These are phyloP conservation scores for Digitonthophagus gazella DNA, from an alignment of 2,888 invertebrate genomes.

Conservation along the genomic window DNA sequence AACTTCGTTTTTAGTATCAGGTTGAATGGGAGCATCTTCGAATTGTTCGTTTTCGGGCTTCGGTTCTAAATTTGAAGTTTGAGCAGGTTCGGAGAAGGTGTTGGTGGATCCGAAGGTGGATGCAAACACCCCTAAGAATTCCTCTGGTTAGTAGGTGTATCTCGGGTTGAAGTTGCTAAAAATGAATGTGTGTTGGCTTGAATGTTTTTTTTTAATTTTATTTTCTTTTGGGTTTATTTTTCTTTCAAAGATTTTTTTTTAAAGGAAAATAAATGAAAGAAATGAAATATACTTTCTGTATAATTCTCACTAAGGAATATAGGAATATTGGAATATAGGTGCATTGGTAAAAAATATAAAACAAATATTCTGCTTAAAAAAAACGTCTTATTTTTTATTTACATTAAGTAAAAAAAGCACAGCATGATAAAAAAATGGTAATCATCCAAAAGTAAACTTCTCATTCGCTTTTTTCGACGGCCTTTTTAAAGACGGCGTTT, in stretches of 20 bases:
- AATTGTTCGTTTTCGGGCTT: slow-evolving; percentile 25
- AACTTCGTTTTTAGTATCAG: slow-evolving; percentile 27
- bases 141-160: slow-evolving; percentile 40
- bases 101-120: slow-evolving; percentile 50
- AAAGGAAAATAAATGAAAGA: too few relatives aligned
- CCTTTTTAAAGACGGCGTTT: slow-evolving; percentile 32
- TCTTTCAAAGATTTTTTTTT: too few relatives aligned
- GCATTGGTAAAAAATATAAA: not conserved
- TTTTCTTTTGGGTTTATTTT: too few relatives aligned
- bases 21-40: slow-evolving; percentile 19
- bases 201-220: too few relatives aligned
- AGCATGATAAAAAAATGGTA: not conserved
- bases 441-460: not conserved
- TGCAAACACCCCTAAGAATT: too few relatives aligned
- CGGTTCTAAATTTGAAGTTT: too few relatives aligned
- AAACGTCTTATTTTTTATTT: not conserved
- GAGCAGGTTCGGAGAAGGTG: slow-evolving; percentile 41
- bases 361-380: not conserved
- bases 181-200: slow-evolving; percentile 45
- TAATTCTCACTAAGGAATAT: too few relatives aligned
- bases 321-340: too few relatives aligned
- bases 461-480: not conserved
- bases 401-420: not conserved
- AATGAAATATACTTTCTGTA: too few relatives aligned
- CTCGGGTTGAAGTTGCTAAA: slow-evolving; percentile 38